Evolutionary conservation across 1,140 invertebrate species (phyloP).

Genomic region (Brachionus koreanus): DNA sequence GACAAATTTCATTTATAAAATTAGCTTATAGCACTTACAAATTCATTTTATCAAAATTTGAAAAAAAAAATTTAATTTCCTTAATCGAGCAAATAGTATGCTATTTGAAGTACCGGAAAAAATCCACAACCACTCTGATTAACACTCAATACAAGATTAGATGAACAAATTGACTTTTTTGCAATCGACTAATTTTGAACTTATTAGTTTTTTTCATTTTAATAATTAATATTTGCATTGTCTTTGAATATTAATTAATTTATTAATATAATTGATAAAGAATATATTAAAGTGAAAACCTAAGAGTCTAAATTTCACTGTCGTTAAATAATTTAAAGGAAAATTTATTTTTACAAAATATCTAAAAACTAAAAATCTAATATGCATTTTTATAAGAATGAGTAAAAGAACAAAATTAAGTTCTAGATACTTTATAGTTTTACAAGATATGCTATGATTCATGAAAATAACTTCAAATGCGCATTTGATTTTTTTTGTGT

Average conservation of each 20-base stretch:
- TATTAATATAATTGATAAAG: neutral
- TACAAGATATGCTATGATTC: too few relatives aligned
- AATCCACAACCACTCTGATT: too few relatives aligned
- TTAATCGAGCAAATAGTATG: neutral
- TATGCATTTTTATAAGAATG: neutral
- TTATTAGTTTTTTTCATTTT: neutral
- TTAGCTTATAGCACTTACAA: neutral
- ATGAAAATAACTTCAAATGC: neutral
- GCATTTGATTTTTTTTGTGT: neutral
- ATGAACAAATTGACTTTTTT: too few relatives aligned
- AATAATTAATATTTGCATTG: too few relatives aligned
- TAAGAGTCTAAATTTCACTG: neutral
- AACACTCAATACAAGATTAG: too few relatives aligned
- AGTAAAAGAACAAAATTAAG: neutral
- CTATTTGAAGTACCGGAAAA: neutral
- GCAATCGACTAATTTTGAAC: neutral
- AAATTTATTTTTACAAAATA: neutral
- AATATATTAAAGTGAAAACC: neutral
- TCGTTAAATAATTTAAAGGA: neutral
- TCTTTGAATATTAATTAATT: neutral
- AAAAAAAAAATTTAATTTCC: neutral
- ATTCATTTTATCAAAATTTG: neutral
- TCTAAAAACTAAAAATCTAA: neutral
- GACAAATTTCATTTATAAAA: neutral
- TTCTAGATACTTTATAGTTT: neutral